phyloP scores from a whole-genome alignment of 1,140 invertebrate genomes.

The Heterodera schachtii region DNA sequence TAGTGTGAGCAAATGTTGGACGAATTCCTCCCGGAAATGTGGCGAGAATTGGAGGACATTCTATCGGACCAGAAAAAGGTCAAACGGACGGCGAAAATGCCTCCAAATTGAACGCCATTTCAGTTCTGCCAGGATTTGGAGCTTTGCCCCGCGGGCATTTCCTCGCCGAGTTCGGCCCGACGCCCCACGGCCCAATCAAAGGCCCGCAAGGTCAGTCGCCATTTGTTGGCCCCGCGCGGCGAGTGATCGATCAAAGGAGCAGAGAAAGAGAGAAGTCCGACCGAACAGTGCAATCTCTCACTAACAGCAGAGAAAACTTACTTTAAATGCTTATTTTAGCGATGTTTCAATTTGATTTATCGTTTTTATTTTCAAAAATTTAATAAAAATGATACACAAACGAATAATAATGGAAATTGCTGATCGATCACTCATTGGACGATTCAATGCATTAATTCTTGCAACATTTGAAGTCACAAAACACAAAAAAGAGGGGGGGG shows the following conservation, averaged over 20 bases:
- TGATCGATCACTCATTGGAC: too few species aligned
- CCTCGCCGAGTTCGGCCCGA: neutral
- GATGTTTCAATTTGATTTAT: too few species aligned
- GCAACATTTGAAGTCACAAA: too few species aligned
- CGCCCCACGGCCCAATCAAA: neutral
- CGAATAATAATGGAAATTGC: too few species aligned
- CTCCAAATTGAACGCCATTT: slow-evolving; percentile 28
- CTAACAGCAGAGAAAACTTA: neutral
- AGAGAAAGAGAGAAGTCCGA: neutral
- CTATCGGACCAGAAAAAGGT: slow-evolving; percentile 47
- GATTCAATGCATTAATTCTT: too few species aligned
- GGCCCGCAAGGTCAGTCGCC: neutral
- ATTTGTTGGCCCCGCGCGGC: neutral
- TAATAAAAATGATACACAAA: too few species aligned
- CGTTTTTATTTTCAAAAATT: too few species aligned
- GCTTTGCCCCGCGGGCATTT: slow-evolving; percentile 40
- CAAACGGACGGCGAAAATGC: neutral
- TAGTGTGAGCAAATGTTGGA: slow-evolving; percentile 60
- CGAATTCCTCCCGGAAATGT: slow-evolving; percentile 59
- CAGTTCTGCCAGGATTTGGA: slow-evolving; percentile 58
- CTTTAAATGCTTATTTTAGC: neutral
- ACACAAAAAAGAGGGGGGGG: too few species aligned
- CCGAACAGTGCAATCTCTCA: too few species aligned
- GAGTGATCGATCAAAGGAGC: neutral
- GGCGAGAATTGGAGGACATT: slow-evolving; percentile 56